phyloP scores from a whole-genome alignment of 2,888 invertebrate species.

The Psylliodes chrysocephalus region DNA sequence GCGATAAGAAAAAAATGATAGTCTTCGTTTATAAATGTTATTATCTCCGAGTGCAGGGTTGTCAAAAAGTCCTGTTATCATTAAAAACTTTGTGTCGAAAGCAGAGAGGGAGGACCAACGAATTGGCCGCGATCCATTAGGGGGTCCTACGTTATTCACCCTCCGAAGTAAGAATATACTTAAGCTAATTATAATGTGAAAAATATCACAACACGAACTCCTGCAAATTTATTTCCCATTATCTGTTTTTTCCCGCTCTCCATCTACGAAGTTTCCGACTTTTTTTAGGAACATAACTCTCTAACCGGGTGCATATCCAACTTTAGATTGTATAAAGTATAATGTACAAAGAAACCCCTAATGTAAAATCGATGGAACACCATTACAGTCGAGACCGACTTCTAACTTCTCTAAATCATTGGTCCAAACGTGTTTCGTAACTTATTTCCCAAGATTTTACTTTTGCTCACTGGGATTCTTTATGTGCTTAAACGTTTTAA shows the following conservation, averaged over 20 bases:
- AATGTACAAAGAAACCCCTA: conserved; percentile 67
- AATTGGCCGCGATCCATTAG: conserved; percentile 42
- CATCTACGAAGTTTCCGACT: conserved; percentile 62
- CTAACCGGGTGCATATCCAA: conserved; percentile 65
- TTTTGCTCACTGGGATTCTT: conserved; percentile 40
- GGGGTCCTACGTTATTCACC: conserved; percentile 39
- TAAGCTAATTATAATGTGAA: conserved; percentile 63
- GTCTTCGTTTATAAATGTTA: neutral
- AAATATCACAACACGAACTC: conserved; percentile 62
- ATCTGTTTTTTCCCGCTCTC: conserved; percentile 64
- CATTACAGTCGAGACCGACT: conserved; percentile 64
- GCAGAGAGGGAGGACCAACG: conserved; percentile 18
- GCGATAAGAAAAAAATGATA: neutral
- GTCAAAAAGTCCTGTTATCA: conserved; percentile 27
- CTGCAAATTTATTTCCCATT: conserved; percentile 66
- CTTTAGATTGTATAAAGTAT: conserved; percentile 67
- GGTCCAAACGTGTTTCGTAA: conserved; percentile 53
- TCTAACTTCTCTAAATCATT: conserved; percentile 62
- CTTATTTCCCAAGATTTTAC: conserved; percentile 53
- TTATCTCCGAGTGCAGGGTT: neutral
- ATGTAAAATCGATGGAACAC: conserved; percentile 67
- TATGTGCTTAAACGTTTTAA: conserved; percentile 13
- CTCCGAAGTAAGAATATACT: conserved; percentile 48
- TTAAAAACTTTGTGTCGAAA: conserved; percentile 36
- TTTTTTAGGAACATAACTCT: conserved; percentile 63